Evolutionary conservation across 2,888 invertebrate species (phyloP), one percentile per base, ranked within the genome.

Genomic region (Ichneumon xanthorius): DNA sequence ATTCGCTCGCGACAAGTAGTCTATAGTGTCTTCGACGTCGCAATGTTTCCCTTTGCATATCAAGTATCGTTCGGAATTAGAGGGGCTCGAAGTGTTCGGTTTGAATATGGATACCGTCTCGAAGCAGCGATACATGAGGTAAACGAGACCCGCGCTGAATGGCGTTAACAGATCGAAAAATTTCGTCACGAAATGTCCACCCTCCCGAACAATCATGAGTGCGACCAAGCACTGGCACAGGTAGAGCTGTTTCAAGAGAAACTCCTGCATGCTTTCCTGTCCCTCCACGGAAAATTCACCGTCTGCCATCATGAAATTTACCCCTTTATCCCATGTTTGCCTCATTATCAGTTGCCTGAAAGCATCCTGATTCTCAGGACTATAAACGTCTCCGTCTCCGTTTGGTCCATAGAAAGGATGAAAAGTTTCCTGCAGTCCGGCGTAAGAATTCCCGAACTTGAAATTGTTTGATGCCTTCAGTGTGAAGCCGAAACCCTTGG

Each of bases 261-360:
- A 97, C 95, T 99, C 99, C 94, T 99, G 99, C 55, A 99, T 96
- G 92, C 98, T 98, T 94, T 99, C 98, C 92, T 98, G 96, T 0
- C 99, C 99, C 92, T 98, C 97, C 0, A 99, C 99, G 0, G 98
- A 98, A 95, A 99, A 99, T 0, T 99, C 98, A 87, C 99, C 99
- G 95, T 99, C 99, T 50, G 98, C 98, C 99, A 99, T 99, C 94
- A 99, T 97, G 93, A 99, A 98, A 95, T 99, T 98, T 2, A 99
- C 98, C 5, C 99, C 99, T 85, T 95, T 93, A 22, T 95, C 95
- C 30, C 96, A 96, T 0, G 98, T 98, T 89, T 96, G 96, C 87
- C 96, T 95, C 88, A 97, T 94, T 45, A 99, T 97, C 93, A 97
- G 96, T 0, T 96, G 94, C 76, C 96, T 96, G 85, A 99, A 96